Evolutionary conservation across 2,888 invertebrate species (phyloP).

Genomic region (Cosmopolites sordidus): DNA sequence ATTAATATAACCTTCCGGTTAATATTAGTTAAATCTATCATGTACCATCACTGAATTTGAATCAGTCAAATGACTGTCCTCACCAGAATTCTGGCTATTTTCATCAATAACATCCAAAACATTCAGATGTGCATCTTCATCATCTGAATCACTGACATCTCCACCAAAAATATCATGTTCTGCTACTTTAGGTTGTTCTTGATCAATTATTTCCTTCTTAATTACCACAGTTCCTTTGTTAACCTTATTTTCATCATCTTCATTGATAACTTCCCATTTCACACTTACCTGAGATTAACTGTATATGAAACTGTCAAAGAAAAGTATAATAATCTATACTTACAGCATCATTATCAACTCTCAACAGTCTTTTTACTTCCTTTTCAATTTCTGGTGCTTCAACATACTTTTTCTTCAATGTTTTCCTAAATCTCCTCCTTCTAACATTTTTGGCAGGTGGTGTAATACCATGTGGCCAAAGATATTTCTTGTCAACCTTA

Average conservation of each 20-base stretch:
- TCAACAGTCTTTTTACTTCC: constrained; percentile 87
- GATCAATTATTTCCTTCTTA: constrained; percentile 44
- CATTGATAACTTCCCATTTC: constrained; percentile 84
- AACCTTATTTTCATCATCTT: constrained; percentile 69
- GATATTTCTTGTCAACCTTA: constrained; percentile 81
- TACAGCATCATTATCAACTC: constrained; percentile 90
- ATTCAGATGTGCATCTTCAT: constrained; percentile 64
- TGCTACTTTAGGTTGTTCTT: constrained; percentile 46
- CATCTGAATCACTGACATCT: constrained; percentile 86
- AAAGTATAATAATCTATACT: constrained; percentile 37
- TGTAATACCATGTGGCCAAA: constrained; percentile 94
- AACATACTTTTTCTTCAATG: constrained; percentile 92
- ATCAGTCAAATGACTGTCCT: constrained; percentile 70
- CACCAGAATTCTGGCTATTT: constrained; percentile 67
- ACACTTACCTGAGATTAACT: constrained; percentile 51
- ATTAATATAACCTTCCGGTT: not conserved
- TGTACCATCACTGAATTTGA: constrained; percentile 57
- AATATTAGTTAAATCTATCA: not conserved
- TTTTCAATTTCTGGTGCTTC: constrained; percentile 98
- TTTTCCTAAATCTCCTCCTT: constrained; percentile 88
- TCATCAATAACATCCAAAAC: constrained; percentile 72
- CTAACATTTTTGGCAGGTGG: constrained; percentile 95
- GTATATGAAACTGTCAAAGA: not conserved
- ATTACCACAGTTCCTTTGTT: constrained; percentile 47
- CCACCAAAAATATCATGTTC: constrained; percentile 91